Evolutionary conservation across 1,140 invertebrate species (phyloP).

Genomic region (Octopus bimaculoides): DNA sequence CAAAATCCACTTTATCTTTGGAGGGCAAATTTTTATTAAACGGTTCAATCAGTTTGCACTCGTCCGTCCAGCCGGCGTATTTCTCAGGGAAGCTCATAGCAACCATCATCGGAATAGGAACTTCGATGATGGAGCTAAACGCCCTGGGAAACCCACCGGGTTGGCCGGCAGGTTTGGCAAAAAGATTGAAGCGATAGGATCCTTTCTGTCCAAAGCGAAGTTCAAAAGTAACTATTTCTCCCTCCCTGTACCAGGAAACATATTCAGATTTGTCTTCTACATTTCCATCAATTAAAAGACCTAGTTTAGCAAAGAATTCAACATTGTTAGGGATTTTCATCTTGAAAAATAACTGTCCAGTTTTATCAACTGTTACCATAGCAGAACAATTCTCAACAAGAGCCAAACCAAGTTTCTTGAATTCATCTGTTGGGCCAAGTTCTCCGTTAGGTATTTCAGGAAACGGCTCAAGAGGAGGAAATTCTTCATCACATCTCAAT

Average conservation of each 20-base stretch:
- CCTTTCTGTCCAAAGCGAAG: neutral
- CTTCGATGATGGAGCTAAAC: slow-evolving; percentile 1
- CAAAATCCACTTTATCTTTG: neutral
- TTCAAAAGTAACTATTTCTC: slow-evolving; percentile 3
- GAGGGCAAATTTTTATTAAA: neutral
- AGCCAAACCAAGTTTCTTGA: neutral
- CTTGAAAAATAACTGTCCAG: neutral
- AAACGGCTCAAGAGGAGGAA: neutral
- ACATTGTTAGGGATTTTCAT: neutral
- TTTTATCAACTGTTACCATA: neutral
- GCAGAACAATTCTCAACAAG: neutral
- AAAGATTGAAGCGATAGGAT: slow-evolving; percentile 3
- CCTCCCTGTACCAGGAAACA: neutral
- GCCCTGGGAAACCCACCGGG: neutral
- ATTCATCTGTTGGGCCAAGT: slow-evolving; percentile 1
- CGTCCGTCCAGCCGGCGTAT: neutral
- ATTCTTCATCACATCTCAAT: slow-evolving; percentile 15
- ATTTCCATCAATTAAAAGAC: neutral
- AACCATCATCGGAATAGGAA: slow-evolving; percentile 1
- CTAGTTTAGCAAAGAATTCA: slow-evolving; percentile 8
- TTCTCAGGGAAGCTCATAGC: neutral
- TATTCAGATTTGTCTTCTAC: slow-evolving; percentile 8
- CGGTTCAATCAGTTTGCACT: slow-evolving; percentile 6
- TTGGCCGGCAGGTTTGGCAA: slow-evolving; percentile 1
- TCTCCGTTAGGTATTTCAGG: slow-evolving; percentile 6